These are phyloP conservation scores for Labeo calbasu DNA, from an alignment of 2,797 vertebrate genomes.

Conservation along the genomic window DNA sequence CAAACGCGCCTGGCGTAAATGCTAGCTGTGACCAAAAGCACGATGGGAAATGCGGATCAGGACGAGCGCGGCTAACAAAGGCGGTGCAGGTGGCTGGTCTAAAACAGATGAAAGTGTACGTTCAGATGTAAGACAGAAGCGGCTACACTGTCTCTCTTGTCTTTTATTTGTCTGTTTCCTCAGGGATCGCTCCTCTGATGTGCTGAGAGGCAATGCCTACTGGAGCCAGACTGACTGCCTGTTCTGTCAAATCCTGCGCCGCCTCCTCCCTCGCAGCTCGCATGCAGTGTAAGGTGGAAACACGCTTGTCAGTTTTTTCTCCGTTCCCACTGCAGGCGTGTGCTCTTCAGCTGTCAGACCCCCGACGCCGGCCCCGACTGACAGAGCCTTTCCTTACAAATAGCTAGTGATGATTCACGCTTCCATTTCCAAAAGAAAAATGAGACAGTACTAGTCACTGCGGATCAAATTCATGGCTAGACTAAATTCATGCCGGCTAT, in stretches of 20 bases:
- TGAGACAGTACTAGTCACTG: slow-evolving; percentile 16
- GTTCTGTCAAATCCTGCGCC: slow-evolving; percentile 32
- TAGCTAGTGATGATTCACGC: slow-evolving; percentile 48
- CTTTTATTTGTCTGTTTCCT: slow-evolving; percentile 52
- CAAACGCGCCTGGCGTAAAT: slow-evolving; percentile 52
- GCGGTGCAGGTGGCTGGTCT: slow-evolving; percentile 39
- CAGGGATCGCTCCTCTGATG: slow-evolving; percentile 49
- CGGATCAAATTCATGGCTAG: slow-evolving; percentile 19
- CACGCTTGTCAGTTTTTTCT: slow-evolving; percentile 48
- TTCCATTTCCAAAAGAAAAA: slow-evolving; percentile 28
- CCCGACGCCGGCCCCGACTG: slow-evolving; percentile 4
- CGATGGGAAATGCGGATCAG: slow-evolving; percentile 41
- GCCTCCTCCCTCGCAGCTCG: slow-evolving; percentile 24
- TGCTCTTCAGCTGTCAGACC: slow-evolving; percentile 50
- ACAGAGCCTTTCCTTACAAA: slow-evolving; percentile 39
- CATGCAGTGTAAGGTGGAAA: slow-evolving; percentile 23
- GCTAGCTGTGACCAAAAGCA: slow-evolving; percentile 54
- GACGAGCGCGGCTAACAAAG: slow-evolving; percentile 29
- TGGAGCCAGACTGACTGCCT: slow-evolving; percentile 56
- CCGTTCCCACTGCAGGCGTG: slow-evolving; percentile 31
- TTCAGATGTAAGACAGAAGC: slow-evolving; percentile 9
- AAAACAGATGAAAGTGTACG: slow-evolving; percentile 28
- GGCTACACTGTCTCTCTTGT: slow-evolving; percentile 28
- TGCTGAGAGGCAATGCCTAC: slow-evolving; percentile 45
- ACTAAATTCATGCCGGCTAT: slow-evolving; percentile 21